phyloP scores from a whole-genome alignment of 1,140 invertebrate species.

The Goniozus legneri region DNA sequence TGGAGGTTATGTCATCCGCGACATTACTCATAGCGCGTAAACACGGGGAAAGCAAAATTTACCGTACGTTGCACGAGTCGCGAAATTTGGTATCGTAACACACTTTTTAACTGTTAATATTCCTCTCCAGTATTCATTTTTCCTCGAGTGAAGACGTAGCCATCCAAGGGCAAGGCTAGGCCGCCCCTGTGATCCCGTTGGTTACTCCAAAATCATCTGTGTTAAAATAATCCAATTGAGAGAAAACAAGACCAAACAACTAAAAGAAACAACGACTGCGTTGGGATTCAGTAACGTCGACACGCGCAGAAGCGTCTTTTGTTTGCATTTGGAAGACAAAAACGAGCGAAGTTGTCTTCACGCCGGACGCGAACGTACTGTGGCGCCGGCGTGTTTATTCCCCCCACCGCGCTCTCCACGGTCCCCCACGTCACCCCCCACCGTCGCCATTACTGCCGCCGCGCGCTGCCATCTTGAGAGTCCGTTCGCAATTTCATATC shows the following conservation, averaged over 20 bases:
- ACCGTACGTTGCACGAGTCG: neutral
- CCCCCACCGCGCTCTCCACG: slow-evolving; percentile 5
- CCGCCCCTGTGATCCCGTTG: neutral
- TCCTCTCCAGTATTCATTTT: no score
- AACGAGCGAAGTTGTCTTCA: slow-evolving; percentile 8
- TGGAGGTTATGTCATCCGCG: no score
- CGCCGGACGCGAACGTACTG: slow-evolving; percentile 40
- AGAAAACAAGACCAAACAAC: neutral
- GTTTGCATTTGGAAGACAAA: neutral
- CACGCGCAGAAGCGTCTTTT: neutral
- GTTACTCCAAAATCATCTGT: neutral
- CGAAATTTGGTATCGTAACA: neutral
- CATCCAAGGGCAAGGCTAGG: neutral
- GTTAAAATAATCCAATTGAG: neutral
- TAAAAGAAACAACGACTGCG: neutral
- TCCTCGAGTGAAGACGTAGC: no score
- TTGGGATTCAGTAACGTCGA: no score
- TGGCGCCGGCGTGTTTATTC: slow-evolving; percentile 48
- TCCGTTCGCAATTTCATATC: neutral
- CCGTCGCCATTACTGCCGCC: neutral
- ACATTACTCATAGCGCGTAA: no score
- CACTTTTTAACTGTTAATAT: neutral
- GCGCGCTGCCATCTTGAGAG: neutral
- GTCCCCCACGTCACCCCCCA: neutral
- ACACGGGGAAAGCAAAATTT: no score